Evolutionary conservation across 2,888 invertebrate species (phyloP).

Genomic region (Scaptodrosophila latifasciaeformis): DNA sequence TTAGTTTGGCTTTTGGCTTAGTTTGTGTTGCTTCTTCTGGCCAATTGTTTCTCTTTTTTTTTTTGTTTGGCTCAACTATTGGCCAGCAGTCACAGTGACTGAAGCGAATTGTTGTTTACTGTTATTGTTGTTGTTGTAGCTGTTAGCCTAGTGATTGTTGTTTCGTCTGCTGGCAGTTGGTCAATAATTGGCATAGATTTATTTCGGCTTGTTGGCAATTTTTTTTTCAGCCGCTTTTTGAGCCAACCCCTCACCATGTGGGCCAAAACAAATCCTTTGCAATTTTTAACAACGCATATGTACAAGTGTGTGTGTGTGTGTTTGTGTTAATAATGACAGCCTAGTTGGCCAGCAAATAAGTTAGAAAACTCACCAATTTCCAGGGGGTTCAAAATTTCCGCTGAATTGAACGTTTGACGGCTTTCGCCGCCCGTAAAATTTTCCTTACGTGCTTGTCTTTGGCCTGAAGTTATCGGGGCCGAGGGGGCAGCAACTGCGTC

Average conservation of each 20-base stretch:
- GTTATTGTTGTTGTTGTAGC: conserved; percentile 17
- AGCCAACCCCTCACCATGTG: conserved; percentile 7
- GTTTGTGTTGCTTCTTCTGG: conserved; percentile 16
- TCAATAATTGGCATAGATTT: conserved; percentile 70
- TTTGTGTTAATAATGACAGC: conserved; percentile 4
- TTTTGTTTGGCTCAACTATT: too few species aligned
- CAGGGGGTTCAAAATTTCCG: conserved; percentile 61
- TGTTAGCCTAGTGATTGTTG: conserved; percentile 28
- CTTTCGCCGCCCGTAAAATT: conserved; percentile 44
- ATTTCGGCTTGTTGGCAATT: conserved; percentile 58
- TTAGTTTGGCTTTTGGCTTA: conserved; percentile 1
- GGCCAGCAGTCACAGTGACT: too few species aligned
- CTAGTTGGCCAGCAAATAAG: conserved; percentile 5
- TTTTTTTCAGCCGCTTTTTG: conserved; percentile 26
- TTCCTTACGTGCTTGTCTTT: conserved; percentile 21
- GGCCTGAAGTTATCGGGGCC: conserved; percentile 16
- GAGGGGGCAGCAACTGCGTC: too few species aligned
- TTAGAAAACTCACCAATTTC: conserved; percentile 56
- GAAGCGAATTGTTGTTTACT: too few species aligned
- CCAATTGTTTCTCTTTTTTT: conserved; percentile 33
- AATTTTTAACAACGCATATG: conserved; percentile 9
- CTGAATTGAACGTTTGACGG: conserved; percentile 37
- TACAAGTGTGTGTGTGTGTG: background rate
- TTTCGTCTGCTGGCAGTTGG: conserved; percentile 52
- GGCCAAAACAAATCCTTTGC: conserved; percentile 27